Conservation (phyloP, 1,140 invertebrate species). For the Papilio polytes region DNA sequence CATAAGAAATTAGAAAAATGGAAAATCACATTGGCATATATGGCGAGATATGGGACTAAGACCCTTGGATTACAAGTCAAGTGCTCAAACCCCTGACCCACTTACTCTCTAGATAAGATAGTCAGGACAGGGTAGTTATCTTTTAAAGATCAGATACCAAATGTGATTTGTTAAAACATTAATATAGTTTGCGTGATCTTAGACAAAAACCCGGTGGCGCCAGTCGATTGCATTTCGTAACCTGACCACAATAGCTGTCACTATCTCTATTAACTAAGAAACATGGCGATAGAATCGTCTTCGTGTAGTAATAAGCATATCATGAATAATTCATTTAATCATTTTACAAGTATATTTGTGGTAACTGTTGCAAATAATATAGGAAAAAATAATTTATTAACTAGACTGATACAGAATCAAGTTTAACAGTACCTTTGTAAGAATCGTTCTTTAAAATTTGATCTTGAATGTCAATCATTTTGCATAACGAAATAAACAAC, state of each 20-base stretch:
- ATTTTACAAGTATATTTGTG: not conserved
- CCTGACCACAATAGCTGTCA: not conserved
- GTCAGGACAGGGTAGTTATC: too few relatives aligned
- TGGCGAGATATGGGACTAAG: too few relatives aligned
- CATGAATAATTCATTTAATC: slow-evolving; percentile 6
- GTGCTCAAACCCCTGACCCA: too few relatives aligned
- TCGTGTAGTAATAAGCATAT: not conserved
- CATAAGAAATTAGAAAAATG: too few relatives aligned
- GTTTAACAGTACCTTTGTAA: too few relatives aligned
- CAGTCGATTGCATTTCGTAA: not conserved
- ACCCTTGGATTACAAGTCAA: too few relatives aligned
- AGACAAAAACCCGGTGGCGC: not conserved
- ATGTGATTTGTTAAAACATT: not conserved
- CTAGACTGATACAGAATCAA: not conserved
- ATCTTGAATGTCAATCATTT: too few relatives aligned
- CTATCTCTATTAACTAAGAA: not conserved
- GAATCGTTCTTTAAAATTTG: too few relatives aligned
- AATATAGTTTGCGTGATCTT: not conserved
- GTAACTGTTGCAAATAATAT: not conserved
- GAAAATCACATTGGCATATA: too few relatives aligned
- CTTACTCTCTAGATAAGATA: too few relatives aligned
- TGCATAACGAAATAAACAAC: too few relatives aligned
- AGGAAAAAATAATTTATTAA: not conserved
- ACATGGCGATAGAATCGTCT: not conserved
- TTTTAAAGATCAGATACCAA: not conserved